phyloP scores from a whole-genome alignment of 2,797 vertebrate species.

The Rhynchotus rufescens region DNA sequence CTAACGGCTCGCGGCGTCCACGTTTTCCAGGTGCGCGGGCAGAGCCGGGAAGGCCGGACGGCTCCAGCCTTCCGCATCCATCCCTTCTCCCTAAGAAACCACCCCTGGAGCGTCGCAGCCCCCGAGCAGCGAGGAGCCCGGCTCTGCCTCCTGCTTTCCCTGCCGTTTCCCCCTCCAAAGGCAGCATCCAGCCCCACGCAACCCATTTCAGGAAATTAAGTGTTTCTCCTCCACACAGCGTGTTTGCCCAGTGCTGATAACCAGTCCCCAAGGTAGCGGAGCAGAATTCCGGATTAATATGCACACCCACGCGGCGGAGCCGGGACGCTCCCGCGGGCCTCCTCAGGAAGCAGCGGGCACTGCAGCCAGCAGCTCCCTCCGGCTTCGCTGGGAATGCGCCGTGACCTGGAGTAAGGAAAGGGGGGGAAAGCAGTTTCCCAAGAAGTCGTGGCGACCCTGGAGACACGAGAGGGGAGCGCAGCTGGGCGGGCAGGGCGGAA shows the following conservation, averaged over 20 bases:
- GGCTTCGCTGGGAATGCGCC: not conserved
- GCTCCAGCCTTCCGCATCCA: not conserved
- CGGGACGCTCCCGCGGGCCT: slow-evolving; percentile 47
- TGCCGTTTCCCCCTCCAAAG: not conserved
- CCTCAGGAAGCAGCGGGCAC: not conserved
- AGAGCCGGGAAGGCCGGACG: not conserved
- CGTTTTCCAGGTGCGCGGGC: not conserved
- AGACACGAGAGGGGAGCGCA: not conserved
- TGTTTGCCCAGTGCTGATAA: slow-evolving; percentile 62
- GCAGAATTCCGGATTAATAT: slow-evolving; percentile 53
- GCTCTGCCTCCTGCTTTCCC: slow-evolving; percentile 15
- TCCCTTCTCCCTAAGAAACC: not conserved
- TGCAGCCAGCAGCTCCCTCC: not conserved
- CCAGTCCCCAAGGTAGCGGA: slow-evolving; percentile 54
- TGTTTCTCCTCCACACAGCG: slow-evolving; percentile 50
- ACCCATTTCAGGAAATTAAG: slow-evolving; percentile 13
- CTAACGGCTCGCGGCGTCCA: fast-evolving
- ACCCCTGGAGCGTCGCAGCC: not conserved
- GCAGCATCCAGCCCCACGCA: not conserved
- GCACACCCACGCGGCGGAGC: slow-evolving; percentile 62
- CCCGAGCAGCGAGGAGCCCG: not conserved
- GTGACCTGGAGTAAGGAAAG: not conserved
- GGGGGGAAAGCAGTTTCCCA: not conserved
- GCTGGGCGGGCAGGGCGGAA: not conserved
- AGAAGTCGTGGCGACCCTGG: not conserved